Evolutionary conservation across 2,113 vertebrate genomes (phyloP).

Genomic region (Riparia riparia): DNA sequence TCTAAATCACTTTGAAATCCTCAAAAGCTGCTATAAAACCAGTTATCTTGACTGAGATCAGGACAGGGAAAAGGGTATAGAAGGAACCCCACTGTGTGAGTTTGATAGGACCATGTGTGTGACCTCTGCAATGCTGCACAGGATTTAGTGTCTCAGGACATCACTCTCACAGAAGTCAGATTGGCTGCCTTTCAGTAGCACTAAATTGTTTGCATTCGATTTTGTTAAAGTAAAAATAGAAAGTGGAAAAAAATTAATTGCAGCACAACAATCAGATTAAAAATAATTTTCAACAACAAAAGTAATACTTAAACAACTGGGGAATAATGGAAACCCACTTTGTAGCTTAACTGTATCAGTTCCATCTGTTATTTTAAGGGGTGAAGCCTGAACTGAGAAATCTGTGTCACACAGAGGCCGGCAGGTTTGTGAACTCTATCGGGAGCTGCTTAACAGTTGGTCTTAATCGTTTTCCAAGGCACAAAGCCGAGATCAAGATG

Average conservation of each 20-base stretch:
- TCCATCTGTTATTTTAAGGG: conserved; percentile 66
- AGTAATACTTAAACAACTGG: conserved; percentile 35
- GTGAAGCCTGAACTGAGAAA: conserved; percentile 56
- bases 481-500: conserved; percentile 72
- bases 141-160: not conserved
- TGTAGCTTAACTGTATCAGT: conserved; percentile 11
- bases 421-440: conserved; percentile 68
- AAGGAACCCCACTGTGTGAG: not conserved
- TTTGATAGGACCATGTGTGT: conserved; percentile 29
- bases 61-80: conserved; percentile 32
- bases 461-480: conserved; percentile 76
- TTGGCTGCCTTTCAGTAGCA: not conserved
- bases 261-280: not conserved
- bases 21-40: conserved; percentile 46
- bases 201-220: not conserved
- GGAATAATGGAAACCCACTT: not conserved
- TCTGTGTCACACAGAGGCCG: conserved; percentile 54
- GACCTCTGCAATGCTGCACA: not conserved
- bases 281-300: conserved; percentile 12
- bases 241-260: not conserved
- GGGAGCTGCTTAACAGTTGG: conserved; percentile 68
- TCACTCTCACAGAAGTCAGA: not conserved
- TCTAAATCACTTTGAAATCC: conserved; percentile 59
- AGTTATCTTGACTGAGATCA: not conserved
- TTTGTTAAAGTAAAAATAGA: not conserved